phyloP scores from a whole-genome alignment of 2,797 vertebrate species.

The Chrosomus eos region DNA sequence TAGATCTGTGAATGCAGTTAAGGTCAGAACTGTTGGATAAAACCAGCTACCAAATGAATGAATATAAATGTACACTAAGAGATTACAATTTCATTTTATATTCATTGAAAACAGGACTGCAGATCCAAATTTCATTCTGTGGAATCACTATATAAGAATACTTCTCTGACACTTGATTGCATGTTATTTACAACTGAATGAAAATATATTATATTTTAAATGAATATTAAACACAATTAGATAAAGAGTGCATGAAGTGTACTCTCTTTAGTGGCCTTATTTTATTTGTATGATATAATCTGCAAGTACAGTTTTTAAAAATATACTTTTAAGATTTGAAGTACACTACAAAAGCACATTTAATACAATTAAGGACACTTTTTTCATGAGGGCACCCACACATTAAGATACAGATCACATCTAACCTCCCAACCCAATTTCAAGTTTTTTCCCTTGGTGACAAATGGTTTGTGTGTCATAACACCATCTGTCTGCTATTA shows the following conservation, averaged over 20 bases:
- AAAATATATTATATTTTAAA: background rate
- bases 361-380: background rate
- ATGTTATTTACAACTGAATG: background rate
- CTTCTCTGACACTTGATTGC: background rate
- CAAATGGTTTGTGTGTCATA: slow-evolving; percentile 64
- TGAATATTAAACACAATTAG: background rate
- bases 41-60: background rate
- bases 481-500: slow-evolving; percentile 74
- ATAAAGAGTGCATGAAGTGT: background rate
- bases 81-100: background rate
- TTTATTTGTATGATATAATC: background rate
- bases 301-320: background rate
- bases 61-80: background rate
- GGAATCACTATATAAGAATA: background rate
- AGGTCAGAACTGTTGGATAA: background rate
- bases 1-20: background rate
- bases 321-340: background rate
- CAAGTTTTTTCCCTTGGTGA: background rate
- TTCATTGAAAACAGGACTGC: background rate
- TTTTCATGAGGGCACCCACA: background rate
- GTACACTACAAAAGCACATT: background rate
- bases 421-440: background rate
- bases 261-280: background rate
- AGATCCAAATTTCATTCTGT: background rate
- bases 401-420: background rate